A percentile compares a stretch with the other conserved stretches of the same genome.
phyloP scores from a whole-genome alignment of 2,888 invertebrate genomes.

The Drosophila acutilabella region DNA sequence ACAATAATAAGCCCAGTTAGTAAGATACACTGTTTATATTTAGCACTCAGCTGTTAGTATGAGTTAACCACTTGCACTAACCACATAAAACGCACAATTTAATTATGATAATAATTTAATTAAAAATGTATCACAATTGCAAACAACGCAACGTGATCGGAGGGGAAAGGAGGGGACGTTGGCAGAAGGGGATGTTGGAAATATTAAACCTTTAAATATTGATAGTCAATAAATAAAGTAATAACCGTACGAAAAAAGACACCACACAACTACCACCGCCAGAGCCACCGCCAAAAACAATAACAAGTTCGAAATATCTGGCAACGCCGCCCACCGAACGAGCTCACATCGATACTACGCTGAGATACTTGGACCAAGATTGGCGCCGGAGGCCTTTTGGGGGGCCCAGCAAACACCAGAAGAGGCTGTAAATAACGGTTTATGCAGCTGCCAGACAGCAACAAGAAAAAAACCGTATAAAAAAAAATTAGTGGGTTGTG shows the following conservation, averaged over 20 bases:
- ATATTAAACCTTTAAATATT: conserved; percentile 73
- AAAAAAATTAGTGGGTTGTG: background rate
- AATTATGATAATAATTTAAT: conserved; percentile 74
- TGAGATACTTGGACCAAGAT: conserved; percentile 38
- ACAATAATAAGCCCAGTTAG: conserved; percentile 6
- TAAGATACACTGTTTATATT: background rate
- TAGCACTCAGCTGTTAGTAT: background rate
- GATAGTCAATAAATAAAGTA: conserved; percentile 68
- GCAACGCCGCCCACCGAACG: background rate
- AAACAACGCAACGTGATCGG: conserved; percentile 28
- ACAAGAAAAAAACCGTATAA: background rate
- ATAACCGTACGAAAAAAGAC: conserved; percentile 30
- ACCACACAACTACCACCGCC: conserved; percentile 14
- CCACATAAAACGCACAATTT: conserved; percentile 35
- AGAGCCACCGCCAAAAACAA: background rate
- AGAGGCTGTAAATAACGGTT: conserved; percentile 67
- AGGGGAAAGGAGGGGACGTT: background rate
- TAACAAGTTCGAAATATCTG: background rate
- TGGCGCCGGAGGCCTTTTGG: conserved; percentile 35
- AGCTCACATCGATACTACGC: background rate
- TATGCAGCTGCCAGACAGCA: conserved; percentile 51
- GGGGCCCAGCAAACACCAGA: conserved; percentile 39
- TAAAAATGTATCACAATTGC: conserved; percentile 52
- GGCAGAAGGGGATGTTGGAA: conserved; percentile 11
- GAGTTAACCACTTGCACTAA: conserved; percentile 15